Percentiles rank a stretch among this genome's conserved stretches.
These are phyloP conservation scores for Junco hyemalis DNA, from an alignment of 2,113 vertebrate species.

Conservation along the genomic window DNA sequence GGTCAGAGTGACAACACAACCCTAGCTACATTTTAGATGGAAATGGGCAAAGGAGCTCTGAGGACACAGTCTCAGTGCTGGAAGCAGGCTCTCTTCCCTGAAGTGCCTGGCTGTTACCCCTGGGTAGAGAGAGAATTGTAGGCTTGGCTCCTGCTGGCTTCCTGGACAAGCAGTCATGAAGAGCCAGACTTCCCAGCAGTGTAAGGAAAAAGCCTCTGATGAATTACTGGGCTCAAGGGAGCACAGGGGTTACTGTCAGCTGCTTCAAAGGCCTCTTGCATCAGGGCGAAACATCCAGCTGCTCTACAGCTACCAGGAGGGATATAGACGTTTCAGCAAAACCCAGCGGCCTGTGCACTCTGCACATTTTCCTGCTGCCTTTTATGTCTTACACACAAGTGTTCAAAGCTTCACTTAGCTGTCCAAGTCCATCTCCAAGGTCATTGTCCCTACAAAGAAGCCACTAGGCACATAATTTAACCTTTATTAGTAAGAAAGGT, in stretches of 20 bases:
- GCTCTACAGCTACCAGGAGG: background rate
- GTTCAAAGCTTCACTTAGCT: background rate
- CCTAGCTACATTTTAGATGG: background rate
- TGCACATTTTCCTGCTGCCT: background rate
- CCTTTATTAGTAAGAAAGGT: background rate
- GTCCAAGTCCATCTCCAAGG: conserved; percentile 1
- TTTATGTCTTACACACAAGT: background rate
- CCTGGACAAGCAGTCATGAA: background rate
- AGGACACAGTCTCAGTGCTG: background rate
- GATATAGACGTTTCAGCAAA: background rate
- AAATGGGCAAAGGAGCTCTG: background rate
- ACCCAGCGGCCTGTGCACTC: background rate
- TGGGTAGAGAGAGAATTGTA: background rate
- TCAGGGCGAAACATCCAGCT: background rate
- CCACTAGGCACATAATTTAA: background rate
- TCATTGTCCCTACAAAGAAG: background rate
- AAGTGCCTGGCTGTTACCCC: background rate
- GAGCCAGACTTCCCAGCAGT: background rate
- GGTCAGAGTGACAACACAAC: background rate
- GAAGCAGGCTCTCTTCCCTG: background rate
- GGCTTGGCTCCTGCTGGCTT: background rate
- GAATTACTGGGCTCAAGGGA: background rate
- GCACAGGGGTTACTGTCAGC: background rate
- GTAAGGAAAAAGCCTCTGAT: background rate
- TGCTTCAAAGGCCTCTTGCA: background rate